Evolutionary conservation across 2,797 vertebrate genomes (phyloP).

Genomic region (Coregonus ussuriensis): DNA sequence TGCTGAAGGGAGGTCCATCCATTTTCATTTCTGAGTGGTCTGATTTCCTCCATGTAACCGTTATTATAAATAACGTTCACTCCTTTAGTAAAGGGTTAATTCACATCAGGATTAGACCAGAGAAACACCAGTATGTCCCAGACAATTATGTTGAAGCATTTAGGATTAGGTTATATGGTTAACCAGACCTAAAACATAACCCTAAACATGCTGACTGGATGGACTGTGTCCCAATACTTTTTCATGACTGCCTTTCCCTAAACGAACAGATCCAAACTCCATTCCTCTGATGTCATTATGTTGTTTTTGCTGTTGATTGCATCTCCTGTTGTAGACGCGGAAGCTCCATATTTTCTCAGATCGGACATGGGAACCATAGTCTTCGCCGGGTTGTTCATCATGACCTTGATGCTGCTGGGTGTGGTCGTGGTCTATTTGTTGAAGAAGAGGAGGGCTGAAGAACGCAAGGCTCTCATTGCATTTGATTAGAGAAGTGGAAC

Average conservation of each 20-base stretch:
- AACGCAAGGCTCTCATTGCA: slow-evolving; percentile 47
- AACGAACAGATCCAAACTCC: neutral
- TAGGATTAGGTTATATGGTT: neutral
- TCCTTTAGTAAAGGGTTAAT: neutral
- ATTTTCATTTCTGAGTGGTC: no score
- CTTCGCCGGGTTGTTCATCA: slow-evolving; percentile 47
- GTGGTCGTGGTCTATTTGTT: slow-evolving; percentile 29
- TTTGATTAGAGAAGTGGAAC: neutral
- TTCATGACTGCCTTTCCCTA: neutral
- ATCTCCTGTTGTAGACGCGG: no score
- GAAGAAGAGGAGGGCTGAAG: slow-evolving; percentile 42
- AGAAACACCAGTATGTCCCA: neutral
- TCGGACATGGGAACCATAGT: slow-evolving; percentile 35
- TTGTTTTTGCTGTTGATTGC: neutral
- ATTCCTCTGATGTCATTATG: neutral
- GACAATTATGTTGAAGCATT: neutral
- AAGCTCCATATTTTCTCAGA: slow-evolving; percentile 10
- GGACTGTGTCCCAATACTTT: no score
- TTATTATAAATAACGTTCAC: no score
- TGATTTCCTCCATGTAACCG: no score
- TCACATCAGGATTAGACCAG: neutral
- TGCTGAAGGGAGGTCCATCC: no score
- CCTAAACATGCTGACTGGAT: neutral
- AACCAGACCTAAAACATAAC: neutral
- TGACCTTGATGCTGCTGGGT: slow-evolving; percentile 43